A percentile compares a stretch with the other conserved stretches of the same genome.
Conservation (phyloP, 2,888 invertebrate species). For the Ormia ochracea region DNA sequence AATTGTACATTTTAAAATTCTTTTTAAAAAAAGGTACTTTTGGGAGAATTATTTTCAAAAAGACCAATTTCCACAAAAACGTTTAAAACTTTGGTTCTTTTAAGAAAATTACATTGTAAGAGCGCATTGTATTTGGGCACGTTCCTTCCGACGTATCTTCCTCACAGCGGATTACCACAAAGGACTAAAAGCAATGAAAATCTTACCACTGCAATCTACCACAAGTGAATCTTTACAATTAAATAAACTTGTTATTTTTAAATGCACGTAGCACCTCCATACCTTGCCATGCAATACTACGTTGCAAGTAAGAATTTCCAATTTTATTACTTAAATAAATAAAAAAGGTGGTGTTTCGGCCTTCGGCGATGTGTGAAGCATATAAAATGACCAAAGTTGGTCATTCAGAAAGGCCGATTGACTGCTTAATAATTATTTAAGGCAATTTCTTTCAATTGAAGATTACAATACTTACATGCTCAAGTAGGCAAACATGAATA, state of each 20-base stretch:
- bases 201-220: slow-evolving; percentile 1
- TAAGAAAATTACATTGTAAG: not conserved
- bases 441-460: slow-evolving; percentile 55
- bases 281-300: slow-evolving; percentile 28
- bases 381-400: slow-evolving; percentile 65
- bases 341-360: slow-evolving; percentile 67
- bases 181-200: slow-evolving; percentile 19
- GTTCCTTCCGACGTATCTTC: no score
- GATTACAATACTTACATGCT: slow-evolving; percentile 3
- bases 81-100: not conserved
- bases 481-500: not conserved
- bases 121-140: not conserved
- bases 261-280: slow-evolving; percentile 36
- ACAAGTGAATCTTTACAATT: slow-evolving; percentile 27
- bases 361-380: slow-evolving; percentile 73
- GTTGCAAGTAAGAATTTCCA: slow-evolving; percentile 53
- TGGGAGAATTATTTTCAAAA: not conserved
- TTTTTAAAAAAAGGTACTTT: not conserved
- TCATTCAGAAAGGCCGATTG: slow-evolving; percentile 12
- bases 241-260: slow-evolving; percentile 22
- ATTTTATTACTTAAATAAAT: slow-evolving; percentile 40
- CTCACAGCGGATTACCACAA: no score
- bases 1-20: not conserved
- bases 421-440: slow-evolving; percentile 54
- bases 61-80: not conserved